Evolutionary conservation across 37 sponge, comb jelly and placozoan genomes (phyloP).

Genomic region (Agelas oroides): DNA sequence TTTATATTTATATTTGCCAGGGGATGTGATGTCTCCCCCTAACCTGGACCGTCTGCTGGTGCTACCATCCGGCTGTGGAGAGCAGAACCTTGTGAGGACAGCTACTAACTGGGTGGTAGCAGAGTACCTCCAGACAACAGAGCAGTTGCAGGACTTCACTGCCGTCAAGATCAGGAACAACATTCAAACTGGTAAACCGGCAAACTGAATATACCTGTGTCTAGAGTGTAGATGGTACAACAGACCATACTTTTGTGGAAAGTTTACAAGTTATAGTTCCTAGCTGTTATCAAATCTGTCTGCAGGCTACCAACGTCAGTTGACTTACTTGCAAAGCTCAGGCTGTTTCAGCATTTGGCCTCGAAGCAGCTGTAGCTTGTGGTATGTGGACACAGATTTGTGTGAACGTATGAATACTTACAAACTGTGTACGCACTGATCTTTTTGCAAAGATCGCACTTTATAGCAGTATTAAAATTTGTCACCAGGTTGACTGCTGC

Average conservation of each 20-base stretch:
- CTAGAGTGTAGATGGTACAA: no score
- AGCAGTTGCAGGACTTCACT: constrained; percentile 23
- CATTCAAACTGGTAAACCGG: constrained; percentile 46
- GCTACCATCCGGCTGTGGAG: constrained; percentile 70
- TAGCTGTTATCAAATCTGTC: no score
- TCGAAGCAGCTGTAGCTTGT: constrained; percentile 30
- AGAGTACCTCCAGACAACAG: constrained; percentile 37
- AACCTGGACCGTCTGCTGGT: constrained; percentile 57
- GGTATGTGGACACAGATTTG: no score
- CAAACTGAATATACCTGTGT: no score
- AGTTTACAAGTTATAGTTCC: no score
- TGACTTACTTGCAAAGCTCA: constrained; percentile 38
- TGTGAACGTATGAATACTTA: no score
- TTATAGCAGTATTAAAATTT: no score
- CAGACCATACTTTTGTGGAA: no score
- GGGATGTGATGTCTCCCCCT: constrained; percentile 58
- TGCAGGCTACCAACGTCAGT: constrained; percentile 63
- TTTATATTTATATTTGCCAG: no score
- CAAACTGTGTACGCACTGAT: no score
- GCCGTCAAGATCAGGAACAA: constrained; percentile 45
- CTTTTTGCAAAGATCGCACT: no score
- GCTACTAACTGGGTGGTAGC: constrained; percentile 52
- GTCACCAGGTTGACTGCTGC: constrained; percentile 70
- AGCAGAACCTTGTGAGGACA: constrained; percentile 62
- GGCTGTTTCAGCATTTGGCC: constrained; percentile 65